Conservation (phyloP, 2,888 invertebrate species). For the Quadroppia sp. region DNA sequence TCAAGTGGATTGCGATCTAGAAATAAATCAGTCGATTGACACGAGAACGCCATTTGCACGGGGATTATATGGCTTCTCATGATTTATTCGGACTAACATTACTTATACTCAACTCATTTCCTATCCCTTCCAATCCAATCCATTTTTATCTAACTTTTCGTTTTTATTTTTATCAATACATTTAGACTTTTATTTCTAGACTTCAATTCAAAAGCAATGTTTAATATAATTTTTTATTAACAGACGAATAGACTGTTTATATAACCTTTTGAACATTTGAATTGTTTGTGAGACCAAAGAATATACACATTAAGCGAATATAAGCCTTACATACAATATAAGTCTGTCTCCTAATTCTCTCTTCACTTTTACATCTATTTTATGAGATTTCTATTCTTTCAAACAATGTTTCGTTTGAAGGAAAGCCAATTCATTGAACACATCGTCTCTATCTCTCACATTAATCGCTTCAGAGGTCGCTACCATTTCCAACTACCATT, state of each 20-base stretch:
- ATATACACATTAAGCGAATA: slow-evolving; percentile 14
- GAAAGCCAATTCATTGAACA: not conserved
- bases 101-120: slow-evolving; percentile 6
- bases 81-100: not conserved
- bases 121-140: not conserved
- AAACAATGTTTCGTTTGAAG: slow-evolving; percentile 3
- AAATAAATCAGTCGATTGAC: slow-evolving; percentile 29
- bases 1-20: slow-evolving; percentile 33
- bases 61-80: slow-evolving; percentile 18
- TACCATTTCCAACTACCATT: not conserved
- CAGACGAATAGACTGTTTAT: slow-evolving; percentile 3
- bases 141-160: not conserved
- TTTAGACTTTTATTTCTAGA: too few species aligned
- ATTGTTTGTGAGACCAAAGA: slow-evolving; percentile 25
- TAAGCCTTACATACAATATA: not conserved
- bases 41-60: slow-evolving; percentile 24
- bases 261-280: slow-evolving; percentile 3
- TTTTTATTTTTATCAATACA: not conserved
- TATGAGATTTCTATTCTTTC: slow-evolving; percentile 12
- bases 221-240: not conserved
- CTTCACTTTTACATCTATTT: slow-evolving; percentile 18
- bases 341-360: not conserved
- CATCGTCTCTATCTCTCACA: slow-evolving; percentile 22
- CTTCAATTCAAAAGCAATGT: too few species aligned
- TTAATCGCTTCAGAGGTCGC: slow-evolving; percentile 30